Evolutionary conservation across 2,113 vertebrate species (phyloP).

Genomic region (Aepyceros melampus): DNA sequence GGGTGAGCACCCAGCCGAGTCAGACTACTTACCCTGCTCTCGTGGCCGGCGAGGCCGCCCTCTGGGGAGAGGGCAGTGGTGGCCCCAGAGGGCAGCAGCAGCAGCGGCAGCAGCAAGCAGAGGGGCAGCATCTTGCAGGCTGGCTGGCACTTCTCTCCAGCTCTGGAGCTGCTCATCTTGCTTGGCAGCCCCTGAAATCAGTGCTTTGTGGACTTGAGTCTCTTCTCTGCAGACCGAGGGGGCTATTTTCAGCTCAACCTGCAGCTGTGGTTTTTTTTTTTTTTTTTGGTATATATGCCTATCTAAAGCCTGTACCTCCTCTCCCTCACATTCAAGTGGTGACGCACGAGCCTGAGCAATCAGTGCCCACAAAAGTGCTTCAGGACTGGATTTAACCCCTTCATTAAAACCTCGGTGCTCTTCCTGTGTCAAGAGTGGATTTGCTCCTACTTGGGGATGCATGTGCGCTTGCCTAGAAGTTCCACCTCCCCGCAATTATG

Average conservation of each 20-base stretch:
- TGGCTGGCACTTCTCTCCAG: not conserved
- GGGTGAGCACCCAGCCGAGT: not conserved
- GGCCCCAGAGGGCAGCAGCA: conserved; percentile 21
- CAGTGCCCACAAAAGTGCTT: conserved; percentile 19
- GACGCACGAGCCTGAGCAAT: conserved; percentile 45
- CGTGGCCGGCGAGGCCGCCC: not conserved
- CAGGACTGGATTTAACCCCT: conserved; percentile 39
- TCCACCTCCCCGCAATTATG: conserved; percentile 23
- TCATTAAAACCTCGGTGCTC: conserved; percentile 39
- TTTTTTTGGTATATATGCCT: not conserved
- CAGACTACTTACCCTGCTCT: conserved; percentile 67
- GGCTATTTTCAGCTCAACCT: not conserved
- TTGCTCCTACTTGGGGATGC: conserved; percentile 39
- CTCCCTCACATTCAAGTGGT: not conserved
- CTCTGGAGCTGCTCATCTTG: not conserved
- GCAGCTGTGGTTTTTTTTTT: not conserved
- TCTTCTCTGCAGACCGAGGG: not conserved
- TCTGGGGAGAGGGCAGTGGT: conserved; percentile 27
- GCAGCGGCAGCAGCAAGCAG: conserved; percentile 65
- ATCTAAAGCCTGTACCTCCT: not conserved
- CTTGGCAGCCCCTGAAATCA: not conserved
- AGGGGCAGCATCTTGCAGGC: conserved; percentile 40
- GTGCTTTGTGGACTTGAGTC: not conserved
- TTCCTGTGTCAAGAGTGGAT: not conserved
- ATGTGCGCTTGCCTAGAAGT: not conserved